Conservation (phyloP, 1,140 invertebrate genomes). For the Arctopsyche grandis region DNA sequence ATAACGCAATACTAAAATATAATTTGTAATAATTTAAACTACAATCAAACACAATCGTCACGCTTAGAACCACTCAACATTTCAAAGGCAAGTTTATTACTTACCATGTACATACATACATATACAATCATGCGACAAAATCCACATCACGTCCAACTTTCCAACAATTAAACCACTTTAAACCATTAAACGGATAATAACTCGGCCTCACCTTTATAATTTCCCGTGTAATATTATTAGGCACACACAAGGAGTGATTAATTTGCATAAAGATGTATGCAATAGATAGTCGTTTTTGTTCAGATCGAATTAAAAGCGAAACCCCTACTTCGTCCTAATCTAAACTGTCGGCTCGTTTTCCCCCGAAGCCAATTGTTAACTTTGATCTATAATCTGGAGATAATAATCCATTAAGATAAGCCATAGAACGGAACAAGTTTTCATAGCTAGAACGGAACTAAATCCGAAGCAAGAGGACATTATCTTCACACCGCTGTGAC, state of each 20-base stretch:
- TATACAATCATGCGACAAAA: too few relatives aligned
- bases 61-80: too few relatives aligned
- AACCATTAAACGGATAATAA: conserved; percentile 6
- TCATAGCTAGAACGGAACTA: neutral
- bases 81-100: too few relatives aligned
- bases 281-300: neutral
- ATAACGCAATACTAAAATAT: too few relatives aligned
- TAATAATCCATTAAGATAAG: conserved; percentile 39
- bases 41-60: too few relatives aligned
- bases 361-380: neutral
- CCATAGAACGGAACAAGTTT: neutral
- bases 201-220: neutral
- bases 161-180: too few relatives aligned
- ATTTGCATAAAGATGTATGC: conserved; percentile 1
- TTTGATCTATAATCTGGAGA: neutral
- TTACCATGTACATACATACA: neutral
- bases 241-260: neutral
- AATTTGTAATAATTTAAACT: too few relatives aligned
- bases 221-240: neutral
- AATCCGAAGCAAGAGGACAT: neutral
- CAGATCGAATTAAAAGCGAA: neutral
- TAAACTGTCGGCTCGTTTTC: neutral
- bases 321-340: neutral
- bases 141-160: too few relatives aligned
- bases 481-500: conserved; percentile 36